Base-by-base conservation (phyloP, 92 coral and sea anemone species). In the Paragorgia papillata region DNA sequence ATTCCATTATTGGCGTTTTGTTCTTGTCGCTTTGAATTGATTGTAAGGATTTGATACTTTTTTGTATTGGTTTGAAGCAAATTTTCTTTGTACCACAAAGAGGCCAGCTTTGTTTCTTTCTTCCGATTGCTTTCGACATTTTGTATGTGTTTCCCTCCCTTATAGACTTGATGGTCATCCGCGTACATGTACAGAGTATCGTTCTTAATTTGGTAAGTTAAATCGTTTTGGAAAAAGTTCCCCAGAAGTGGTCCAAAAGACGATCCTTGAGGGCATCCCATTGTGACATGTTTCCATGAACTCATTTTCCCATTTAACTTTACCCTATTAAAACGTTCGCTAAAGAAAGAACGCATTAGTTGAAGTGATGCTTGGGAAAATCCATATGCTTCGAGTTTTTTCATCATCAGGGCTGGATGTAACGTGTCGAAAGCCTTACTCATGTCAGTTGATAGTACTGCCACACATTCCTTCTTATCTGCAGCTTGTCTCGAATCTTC, bases 241-340 rank as follows among this genome's bases (percentile, higher is more conserved):
- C 71, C 18, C 6, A 37, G 9, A 0, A 57, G 29, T 9, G 74
- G 74, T 7, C 74, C 74, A 18, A 76, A 41, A 13, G 59, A 69
- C 7, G 82, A 76, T 13, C 74, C 44, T 28, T 79, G 76, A 25
- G 83, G 76, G 49, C 76, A 79, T 33, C 83, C 83, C 8, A 74
- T 49, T n/a, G 57, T 33, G 17, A 65, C 25, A 50, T 25, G 25
- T 46, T 79, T 49, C 83, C 83, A 79, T 25, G 62, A 43, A 28
- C 83, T 65, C 0, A 29, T 32, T 37, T 4, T 10, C 4, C 43
- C 43, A 37, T 10, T 37, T 10, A 37, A 37, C 10, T 37, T 37
- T 4, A 37, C 43, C 10, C 43, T 37, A 37, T 37, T 37, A 4
- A 4, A 4, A 4, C 43, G 4, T 37, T 37, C 10, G 4, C 43